phyloP scores from a whole-genome alignment of 2,113 vertebrate species.

The Neoarius graeffei region DNA sequence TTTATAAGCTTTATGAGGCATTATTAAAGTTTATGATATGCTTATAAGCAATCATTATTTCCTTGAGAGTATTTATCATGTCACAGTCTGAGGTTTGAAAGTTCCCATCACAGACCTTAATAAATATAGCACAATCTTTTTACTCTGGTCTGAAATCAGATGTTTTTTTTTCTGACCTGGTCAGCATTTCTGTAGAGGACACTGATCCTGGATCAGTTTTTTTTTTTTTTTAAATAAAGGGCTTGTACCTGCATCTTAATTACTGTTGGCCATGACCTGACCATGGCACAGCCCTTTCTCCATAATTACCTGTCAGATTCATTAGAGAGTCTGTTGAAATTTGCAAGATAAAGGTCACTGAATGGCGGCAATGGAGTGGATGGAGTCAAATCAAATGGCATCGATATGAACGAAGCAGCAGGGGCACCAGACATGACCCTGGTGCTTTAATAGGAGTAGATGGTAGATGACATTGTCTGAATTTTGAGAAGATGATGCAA shows the following conservation, averaged over 20 bases:
- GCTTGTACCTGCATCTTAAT: constrained; percentile 44
- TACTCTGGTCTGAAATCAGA: not conserved
- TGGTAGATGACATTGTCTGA: not conserved
- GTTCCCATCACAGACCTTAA: not conserved
- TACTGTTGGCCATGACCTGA: constrained; percentile 29
- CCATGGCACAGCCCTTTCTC: not conserved
- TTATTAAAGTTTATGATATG: not conserved
- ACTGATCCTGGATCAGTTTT: not conserved
- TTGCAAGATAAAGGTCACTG: constrained; percentile 24
- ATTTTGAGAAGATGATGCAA: not conserved
- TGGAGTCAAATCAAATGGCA: constrained; percentile 12
- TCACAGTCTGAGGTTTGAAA: not conserved
- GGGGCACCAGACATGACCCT: constrained; percentile 1
- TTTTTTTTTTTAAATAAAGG: too few relatives aligned
- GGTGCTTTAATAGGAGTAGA: not conserved
- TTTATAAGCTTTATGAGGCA: not conserved
- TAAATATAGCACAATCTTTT: not conserved
- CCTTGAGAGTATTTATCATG: not conserved
- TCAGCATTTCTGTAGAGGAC: not conserved
- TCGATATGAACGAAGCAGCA: not conserved
- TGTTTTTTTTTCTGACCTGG: not conserved
- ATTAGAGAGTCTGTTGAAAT: constrained; percentile 47
- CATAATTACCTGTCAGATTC: constrained; percentile 63
- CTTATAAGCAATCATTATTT: not conserved
- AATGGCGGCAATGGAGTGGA: not conserved